Evolutionary conservation across 2,113 vertebrate species (phyloP).

Genomic region (Phyllopteryx taeniolatus): DNA sequence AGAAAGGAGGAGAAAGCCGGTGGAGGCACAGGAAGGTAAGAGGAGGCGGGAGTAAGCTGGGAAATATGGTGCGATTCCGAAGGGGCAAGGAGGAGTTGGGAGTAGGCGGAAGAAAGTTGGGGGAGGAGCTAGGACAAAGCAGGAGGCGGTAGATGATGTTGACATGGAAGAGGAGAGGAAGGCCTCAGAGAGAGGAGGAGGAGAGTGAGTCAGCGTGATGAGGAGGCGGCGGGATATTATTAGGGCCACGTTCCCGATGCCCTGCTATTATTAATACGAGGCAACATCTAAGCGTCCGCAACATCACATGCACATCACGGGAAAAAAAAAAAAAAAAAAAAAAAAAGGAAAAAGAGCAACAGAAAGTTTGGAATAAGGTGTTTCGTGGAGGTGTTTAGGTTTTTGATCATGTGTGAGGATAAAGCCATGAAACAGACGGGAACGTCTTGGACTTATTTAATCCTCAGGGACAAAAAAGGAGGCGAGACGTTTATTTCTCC

Average conservation of each 20-base stretch:
- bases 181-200: conserved; percentile 38
- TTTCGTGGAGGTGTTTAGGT: too few species aligned
- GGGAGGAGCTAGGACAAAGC: background rate
- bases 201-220: conserved; percentile 63
- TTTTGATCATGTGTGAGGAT: background rate
- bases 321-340: background rate
- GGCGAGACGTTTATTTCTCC: too few species aligned
- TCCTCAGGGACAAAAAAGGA: background rate
- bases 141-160: conserved; percentile 59
- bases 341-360: background rate
- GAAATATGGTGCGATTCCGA: background rate
- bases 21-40: background rate
- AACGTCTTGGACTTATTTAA: background rate
- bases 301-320: conserved; percentile 3
- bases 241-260: conserved; percentile 58
- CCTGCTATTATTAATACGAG: conserved; percentile 40
- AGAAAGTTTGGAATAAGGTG: background rate
- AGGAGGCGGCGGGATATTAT: conserved; percentile 63
- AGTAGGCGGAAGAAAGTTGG: background rate
- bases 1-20: background rate
- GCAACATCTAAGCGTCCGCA: conserved; percentile 41
- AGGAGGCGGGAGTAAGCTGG: background rate
- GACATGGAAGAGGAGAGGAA: conserved; percentile 45
- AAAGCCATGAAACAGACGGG: background rate
- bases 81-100: background rate